phyloP scores from a whole-genome alignment of 2,888 invertebrate species.

The Margaritifera margaritifera region DNA sequence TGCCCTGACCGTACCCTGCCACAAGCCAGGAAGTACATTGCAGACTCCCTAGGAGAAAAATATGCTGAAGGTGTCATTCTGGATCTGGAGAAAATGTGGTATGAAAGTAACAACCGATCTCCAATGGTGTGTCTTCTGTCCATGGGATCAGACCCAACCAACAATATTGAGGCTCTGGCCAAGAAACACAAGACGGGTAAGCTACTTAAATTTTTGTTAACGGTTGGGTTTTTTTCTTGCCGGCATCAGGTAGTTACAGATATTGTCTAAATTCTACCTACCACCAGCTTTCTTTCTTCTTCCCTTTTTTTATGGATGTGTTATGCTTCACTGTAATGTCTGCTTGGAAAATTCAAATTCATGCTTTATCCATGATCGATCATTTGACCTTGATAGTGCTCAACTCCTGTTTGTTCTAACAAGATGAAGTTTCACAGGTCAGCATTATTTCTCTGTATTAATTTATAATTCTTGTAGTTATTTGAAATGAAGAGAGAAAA shows the following conservation, averaged over 20 bases:
- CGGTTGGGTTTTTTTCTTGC: not conserved
- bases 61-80: slow-evolving; percentile 72
- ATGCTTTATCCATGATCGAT: no score
- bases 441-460: no score
- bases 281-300: not conserved
- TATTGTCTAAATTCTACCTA: not conserved
- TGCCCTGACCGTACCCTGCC: slow-evolving; percentile 72
- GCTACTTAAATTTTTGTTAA: not conserved
- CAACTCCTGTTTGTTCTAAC: no score
- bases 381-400: no score
- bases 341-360: no score
- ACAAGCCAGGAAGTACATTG: slow-evolving; percentile 71
- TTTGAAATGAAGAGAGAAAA: no score
- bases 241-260: not conserved
- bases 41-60: slow-evolving; percentile 69
- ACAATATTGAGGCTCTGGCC: slow-evolving; percentile 70
- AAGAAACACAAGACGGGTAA: slow-evolving; percentile 71
- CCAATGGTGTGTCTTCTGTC: slow-evolving; percentile 72
- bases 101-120: slow-evolving; percentile 66
- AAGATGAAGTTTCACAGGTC: no score
- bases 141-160: slow-evolving; percentile 73
- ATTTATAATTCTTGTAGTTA: no score
- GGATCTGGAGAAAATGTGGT: slow-evolving; percentile 72
- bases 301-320: not conserved
- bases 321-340: no score